Percentiles rank a stretch among this genome's conserved stretches.
Evolutionary conservation across 2,797 vertebrate species (phyloP).

Genomic region (Notolabrus celidotus): DNA sequence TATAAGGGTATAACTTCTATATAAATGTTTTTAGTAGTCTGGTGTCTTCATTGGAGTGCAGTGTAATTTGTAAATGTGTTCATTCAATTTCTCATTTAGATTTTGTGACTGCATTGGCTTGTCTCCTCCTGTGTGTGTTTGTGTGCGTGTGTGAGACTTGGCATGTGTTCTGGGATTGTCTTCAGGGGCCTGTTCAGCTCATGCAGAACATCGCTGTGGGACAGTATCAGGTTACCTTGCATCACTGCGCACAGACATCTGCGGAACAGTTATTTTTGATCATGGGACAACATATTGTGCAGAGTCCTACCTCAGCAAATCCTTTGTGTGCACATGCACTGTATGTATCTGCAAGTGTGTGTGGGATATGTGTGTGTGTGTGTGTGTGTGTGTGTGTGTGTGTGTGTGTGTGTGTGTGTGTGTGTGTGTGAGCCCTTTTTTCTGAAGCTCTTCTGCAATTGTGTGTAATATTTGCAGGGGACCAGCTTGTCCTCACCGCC

Average conservation of each 20-base stretch:
- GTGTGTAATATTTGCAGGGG: slow-evolving; percentile 35
- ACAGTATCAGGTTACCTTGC: slow-evolving; percentile 70
- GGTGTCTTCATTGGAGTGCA: not conserved
- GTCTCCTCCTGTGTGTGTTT: not conserved
- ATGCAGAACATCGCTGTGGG: slow-evolving; percentile 55
- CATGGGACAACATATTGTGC: slow-evolving; percentile 49
- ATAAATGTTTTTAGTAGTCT: not conserved
- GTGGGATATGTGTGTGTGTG: slow-evolving; percentile 4
- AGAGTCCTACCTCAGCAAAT: slow-evolving; percentile 59
- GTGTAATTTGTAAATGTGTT: not conserved
- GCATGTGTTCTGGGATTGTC: slow-evolving; percentile 35
- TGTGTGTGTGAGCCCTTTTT: not conserved
- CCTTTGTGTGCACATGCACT: slow-evolving; percentile 20
- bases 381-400: not conserved
- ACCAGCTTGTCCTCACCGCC: slow-evolving; percentile 47
- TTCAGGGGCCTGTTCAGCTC: slow-evolving; percentile 50
- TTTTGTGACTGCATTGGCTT: not conserved
- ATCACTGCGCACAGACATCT: slow-evolving; percentile 69
- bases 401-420: not conserved
- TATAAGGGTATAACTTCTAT: not conserved
- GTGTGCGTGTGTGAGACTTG: slow-evolving; percentile 9
- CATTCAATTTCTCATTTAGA: not conserved
- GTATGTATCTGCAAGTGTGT: not conserved
- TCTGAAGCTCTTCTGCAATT: slow-evolving; percentile 16
- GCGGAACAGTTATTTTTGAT: slow-evolving; percentile 69